Evolutionary conservation across 1,140 invertebrate genomes (phyloP).

Genomic region (Sesamia nonagrioides): DNA sequence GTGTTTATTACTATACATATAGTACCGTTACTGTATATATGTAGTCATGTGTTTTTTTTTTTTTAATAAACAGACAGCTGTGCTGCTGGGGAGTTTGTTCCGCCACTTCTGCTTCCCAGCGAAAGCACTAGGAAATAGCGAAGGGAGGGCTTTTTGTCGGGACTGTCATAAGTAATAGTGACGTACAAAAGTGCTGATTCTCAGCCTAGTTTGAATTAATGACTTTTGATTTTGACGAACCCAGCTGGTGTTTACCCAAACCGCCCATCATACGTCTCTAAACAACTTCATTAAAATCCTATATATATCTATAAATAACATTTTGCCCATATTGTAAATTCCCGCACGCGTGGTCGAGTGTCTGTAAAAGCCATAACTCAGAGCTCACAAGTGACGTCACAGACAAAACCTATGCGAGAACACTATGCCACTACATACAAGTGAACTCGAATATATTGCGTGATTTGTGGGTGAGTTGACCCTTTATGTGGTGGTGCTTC

Average conservation of each 20-base stretch:
- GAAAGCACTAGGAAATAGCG: too few species aligned
- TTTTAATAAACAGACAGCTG: too few species aligned
- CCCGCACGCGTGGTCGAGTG: conserved; percentile 2
- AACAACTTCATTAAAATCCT: not conserved
- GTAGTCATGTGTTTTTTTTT: too few species aligned
- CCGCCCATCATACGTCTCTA: not conserved
- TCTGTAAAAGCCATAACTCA: conserved; percentile 7
- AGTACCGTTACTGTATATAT: too few species aligned
- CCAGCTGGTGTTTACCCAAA: not conserved
- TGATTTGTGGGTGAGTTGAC: not conserved
- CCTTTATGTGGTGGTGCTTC: not conserved
- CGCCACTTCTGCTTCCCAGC: too few species aligned
- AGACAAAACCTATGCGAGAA: conserved; percentile 14
- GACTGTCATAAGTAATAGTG: too few species aligned
- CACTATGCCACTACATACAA: conserved; percentile 17
- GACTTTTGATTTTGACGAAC: too few species aligned
- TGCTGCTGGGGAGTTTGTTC: too few species aligned
- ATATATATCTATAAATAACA: not conserved
- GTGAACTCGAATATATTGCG: conserved; percentile 21
- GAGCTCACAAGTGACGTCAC: conserved; percentile 3
- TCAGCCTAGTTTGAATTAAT: too few species aligned
- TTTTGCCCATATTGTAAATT: conserved; percentile 5
- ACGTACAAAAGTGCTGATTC: too few species aligned
- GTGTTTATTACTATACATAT: too few species aligned
- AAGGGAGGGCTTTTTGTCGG: too few species aligned